Percentiles rank a stretch among this genome's conserved stretches.
Conservation (phyloP, 2,797 vertebrate species). For the Pseudochirops corinnae region DNA sequence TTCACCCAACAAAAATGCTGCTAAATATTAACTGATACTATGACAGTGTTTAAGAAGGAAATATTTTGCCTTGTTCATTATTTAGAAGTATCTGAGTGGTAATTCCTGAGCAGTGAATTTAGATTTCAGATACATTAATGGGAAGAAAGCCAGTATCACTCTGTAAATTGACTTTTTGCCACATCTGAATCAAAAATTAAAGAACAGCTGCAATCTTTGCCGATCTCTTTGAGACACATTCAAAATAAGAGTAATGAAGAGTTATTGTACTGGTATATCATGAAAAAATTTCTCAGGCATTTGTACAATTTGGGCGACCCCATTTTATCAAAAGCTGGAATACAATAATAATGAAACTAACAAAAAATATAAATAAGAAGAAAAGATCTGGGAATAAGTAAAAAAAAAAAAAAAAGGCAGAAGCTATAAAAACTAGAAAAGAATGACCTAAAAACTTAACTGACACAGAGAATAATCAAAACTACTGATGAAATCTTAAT, state of each 20-base stretch:
- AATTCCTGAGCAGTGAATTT: background rate
- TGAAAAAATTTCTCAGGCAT: background rate
- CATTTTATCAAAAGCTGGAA: background rate
- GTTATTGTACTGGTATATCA: background rate
- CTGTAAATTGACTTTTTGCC: background rate
- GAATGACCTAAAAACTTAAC: background rate
- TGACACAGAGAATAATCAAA: background rate
- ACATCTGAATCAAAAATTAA: background rate
- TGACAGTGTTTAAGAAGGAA: background rate
- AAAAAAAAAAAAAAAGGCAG: background rate
- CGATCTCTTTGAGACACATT: background rate
- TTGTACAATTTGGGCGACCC: background rate
- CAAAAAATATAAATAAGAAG: background rate
- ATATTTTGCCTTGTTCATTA: background rate
- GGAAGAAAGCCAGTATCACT: background rate
- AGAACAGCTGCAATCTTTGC: background rate
- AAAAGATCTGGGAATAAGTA: background rate
- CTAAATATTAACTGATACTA: background rate
- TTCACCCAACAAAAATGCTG: background rate
- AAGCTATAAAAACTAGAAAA: background rate
- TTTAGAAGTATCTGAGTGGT: background rate
- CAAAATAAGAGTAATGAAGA: background rate
- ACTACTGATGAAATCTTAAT: background rate
- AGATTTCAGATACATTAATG: background rate
- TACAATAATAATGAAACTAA: background rate